Evolutionary conservation across 2,113 vertebrate species (phyloP), one percentile per base, ranked within the genome.

Genomic region (Progne subis): DNA sequence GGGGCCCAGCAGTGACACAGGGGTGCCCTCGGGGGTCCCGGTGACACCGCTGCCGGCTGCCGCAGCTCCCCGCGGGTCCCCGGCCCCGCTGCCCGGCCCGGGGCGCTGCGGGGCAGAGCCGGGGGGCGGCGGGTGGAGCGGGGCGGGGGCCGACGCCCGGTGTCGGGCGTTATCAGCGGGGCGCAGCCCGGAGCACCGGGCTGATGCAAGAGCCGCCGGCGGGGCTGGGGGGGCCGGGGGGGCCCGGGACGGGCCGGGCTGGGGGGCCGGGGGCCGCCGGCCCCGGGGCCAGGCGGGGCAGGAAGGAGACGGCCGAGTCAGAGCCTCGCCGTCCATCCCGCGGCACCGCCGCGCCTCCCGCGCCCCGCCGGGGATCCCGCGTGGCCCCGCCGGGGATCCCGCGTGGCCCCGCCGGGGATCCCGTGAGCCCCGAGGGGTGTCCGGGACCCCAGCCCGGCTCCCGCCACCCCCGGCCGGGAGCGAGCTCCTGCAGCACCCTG

Each of bases 261-360:
- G 60, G 75, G 68, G 68, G 83, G 39, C 46, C n/a, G 20, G 52
- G 81, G 74, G 67, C 59, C 25, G 47, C 37, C 43, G 32, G 55
- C 23, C 18, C 25, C 86, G 61, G 68, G 86, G 71, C 78, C 89
- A 91, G 90, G 90, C 90, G 91, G 91, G 85, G 91, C 85, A 88
- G 91, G 91, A 88, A 88, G 91, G 85, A 88, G 79, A 74, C 64
- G 91, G 91, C 80, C 49, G 91, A 43, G 79, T 89, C 91, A 63
- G 49, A 65, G 71, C 61, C 60, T 41, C 18, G 86, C 37, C 60
- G 31, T 34, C 61, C 29, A 26, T 84, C 80, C 86, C 60, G 55
- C 23, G 74, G 55, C 60, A 67, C 74, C 41, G 55, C 61, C 28
- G 53, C 20, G 37, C 32, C 64, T 81, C 78, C 41, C n/a, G 77